Conservation (phyloP, 2,888 invertebrate genomes). For the Neria commutata region DNA sequence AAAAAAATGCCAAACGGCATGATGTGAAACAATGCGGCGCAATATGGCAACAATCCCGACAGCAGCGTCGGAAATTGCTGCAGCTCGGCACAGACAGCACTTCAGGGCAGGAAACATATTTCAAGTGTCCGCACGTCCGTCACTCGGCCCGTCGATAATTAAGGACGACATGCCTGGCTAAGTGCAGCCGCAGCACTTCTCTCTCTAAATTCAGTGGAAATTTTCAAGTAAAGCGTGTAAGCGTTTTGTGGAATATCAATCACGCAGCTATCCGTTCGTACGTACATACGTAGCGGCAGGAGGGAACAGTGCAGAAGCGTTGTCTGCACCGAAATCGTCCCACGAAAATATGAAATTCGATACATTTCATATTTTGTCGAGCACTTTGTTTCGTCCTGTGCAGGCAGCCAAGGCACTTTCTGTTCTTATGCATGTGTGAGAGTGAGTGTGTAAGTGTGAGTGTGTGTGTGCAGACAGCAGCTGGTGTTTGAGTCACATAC, state of each 20-base stretch:
- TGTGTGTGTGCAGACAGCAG: too few species aligned
- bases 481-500: too few species aligned
- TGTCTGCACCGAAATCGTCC: not conserved
- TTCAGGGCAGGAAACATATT: constrained; percentile 21
- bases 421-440: not conserved
- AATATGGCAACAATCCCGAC: not conserved
- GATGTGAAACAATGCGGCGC: too few species aligned
- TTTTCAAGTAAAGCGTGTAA: not conserved
- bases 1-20: too few species aligned
- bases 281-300: too few species aligned
- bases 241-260: not conserved
- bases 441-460: not conserved
- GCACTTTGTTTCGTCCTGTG: too few species aligned
- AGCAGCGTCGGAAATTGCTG: too few species aligned
- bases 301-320: too few species aligned
- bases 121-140: constrained; percentile 5
- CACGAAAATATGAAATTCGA: constrained; percentile 18
- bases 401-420: not conserved
- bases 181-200: not conserved
- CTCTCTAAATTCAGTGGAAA: not conserved
- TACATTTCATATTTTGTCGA: constrained; percentile 2
- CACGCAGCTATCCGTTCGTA: constrained; percentile 1
- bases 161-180: constrained; percentile 11
- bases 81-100: too few species aligned
- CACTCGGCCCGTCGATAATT: constrained; percentile 17